Evolutionary conservation across 2,113 vertebrate species (phyloP).

Genomic region (Ciconia stormi): DNA sequence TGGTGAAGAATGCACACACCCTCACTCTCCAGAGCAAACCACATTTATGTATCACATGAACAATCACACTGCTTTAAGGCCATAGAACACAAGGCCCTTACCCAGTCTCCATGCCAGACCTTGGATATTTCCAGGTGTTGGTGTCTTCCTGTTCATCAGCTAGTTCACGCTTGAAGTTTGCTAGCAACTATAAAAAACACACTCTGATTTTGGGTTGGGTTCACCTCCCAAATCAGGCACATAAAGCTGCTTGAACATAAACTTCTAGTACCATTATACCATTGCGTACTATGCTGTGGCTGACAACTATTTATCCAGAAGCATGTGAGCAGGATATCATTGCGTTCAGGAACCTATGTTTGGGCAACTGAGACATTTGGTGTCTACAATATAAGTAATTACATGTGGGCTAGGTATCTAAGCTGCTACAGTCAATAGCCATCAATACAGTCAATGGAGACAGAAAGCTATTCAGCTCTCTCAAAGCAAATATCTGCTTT

Average conservation of each 20-base stretch:
- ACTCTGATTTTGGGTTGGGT: not conserved
- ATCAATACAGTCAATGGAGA: not conserved
- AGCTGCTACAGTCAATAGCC: not conserved
- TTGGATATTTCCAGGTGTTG: not conserved
- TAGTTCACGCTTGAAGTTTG: not conserved
- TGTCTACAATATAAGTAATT: not conserved
- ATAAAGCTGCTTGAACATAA: not conserved
- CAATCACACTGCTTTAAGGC: not conserved
- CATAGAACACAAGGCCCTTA: not conserved
- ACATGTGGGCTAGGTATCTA: not conserved
- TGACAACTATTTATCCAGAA: not conserved
- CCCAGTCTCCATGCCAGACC: not conserved
- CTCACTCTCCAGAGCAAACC: not conserved
- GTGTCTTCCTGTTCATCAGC: not conserved
- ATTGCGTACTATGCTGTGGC: too few species aligned
- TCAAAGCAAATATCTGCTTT: not conserved
- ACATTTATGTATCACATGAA: not conserved
- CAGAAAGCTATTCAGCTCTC: not conserved
- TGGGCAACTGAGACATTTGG: not conserved
- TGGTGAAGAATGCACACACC: not conserved
- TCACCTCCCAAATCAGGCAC: not conserved
- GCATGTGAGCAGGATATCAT: not conserved
- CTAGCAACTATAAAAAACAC: not conserved
- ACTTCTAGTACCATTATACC: not conserved
- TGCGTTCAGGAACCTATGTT: not conserved